Conservation (phyloP, 2,888 invertebrate species). For the Trypoxylon attenuatum region DNA sequence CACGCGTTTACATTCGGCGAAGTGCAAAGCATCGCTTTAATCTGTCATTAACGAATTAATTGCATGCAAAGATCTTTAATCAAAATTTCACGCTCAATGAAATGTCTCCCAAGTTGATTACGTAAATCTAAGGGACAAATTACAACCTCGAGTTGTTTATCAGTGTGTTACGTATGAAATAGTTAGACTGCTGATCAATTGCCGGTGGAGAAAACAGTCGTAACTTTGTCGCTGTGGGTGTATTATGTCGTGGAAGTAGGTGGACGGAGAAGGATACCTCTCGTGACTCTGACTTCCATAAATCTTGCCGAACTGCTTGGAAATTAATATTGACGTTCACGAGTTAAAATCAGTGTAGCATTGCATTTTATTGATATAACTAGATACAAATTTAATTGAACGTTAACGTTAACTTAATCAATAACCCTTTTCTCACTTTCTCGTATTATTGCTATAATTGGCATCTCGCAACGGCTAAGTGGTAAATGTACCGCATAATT, state of each 20-base stretch:
- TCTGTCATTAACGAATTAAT: background rate
- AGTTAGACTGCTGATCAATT: constrained; percentile 40
- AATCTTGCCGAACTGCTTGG: constrained; percentile 19
- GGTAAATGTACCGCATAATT: background rate
- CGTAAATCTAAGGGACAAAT: constrained; percentile 3
- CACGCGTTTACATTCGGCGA: background rate
- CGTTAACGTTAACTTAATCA: background rate
- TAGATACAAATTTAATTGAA: too few species aligned
- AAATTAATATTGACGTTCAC: constrained; percentile 11
- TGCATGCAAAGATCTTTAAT: too few species aligned
- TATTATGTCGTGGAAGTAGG: constrained; percentile 34
- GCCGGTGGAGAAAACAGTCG: constrained; percentile 44
- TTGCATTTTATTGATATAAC: background rate
- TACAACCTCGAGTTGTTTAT: constrained; percentile 29
- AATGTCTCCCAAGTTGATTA: constrained; percentile 7
- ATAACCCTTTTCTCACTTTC: background rate
- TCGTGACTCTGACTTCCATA: constrained; percentile 31
- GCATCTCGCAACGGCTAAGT: background rate
- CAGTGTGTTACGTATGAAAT: constrained; percentile 24
- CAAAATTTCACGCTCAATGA: constrained; percentile 2
- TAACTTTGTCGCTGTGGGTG: constrained; percentile 39
- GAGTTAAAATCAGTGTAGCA: background rate
- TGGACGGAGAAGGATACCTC: constrained; percentile 40
- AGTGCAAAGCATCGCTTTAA: background rate
- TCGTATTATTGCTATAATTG: too few species aligned